Percentiles rank a stretch among this genome's conserved stretches.
phyloP scores from a whole-genome alignment of 2,797 vertebrate genomes.

The Rhynchotus rufescens region DNA sequence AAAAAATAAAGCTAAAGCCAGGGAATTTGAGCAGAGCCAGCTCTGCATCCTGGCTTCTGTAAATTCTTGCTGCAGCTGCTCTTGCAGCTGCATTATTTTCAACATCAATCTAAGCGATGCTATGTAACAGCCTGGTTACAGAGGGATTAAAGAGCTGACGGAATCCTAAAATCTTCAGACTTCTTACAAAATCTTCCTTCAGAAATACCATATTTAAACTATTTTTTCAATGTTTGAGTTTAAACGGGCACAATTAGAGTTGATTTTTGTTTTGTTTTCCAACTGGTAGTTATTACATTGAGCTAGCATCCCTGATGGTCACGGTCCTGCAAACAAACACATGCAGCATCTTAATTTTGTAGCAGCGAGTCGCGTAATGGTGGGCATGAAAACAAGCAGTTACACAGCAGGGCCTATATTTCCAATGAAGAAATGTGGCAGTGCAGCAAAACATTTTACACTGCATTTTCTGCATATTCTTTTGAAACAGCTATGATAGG shows the following conservation, averaged over 20 bases:
- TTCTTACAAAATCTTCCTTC: constrained; percentile 32
- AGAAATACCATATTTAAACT: constrained; percentile 66
- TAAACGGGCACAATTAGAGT: constrained; percentile 59
- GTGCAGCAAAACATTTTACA: not conserved
- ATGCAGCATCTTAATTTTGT: constrained; percentile 32
- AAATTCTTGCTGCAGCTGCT: constrained; percentile 58
- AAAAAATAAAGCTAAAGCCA: not conserved
- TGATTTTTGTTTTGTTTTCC: constrained; percentile 66
- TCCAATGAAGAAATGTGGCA: not conserved
- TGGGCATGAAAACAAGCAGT: constrained; percentile 29
- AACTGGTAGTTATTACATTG: constrained; percentile 60
- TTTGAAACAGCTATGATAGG: not conserved
- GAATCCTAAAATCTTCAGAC: constrained; percentile 40
- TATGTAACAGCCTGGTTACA: constrained; percentile 59
- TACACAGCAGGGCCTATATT: not conserved
- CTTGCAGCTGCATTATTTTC: constrained; percentile 67
- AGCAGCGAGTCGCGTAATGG: not conserved
- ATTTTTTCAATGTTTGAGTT: constrained; percentile 56
- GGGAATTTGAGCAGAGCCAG: not conserved
- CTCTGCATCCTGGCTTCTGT: constrained; percentile 44
- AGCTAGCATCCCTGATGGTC: constrained; percentile 1
- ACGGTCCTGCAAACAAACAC: constrained; percentile 21
- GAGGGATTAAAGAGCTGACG: constrained; percentile 47
- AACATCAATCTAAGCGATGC: constrained; percentile 31
- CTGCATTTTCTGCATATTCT: not conserved